Conservation (phyloP, 2,113 vertebrate species). For the Felis chaus region DNA sequence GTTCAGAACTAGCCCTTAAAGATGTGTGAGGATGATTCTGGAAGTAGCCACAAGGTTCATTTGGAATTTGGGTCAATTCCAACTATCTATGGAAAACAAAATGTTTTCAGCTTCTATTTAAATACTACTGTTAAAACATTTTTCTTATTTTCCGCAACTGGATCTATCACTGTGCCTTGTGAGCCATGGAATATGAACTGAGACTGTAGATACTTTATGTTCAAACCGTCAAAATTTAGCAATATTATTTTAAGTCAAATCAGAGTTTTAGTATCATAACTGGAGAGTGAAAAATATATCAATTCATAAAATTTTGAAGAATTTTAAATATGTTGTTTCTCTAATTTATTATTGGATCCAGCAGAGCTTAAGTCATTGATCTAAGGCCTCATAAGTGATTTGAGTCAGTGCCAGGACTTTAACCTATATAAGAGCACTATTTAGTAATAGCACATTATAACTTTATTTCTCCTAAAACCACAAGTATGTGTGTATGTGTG, state of each 20-base stretch:
- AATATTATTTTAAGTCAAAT: background rate
- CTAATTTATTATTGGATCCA: background rate
- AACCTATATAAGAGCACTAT: background rate
- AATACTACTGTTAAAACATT: background rate
- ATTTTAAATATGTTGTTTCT: background rate
- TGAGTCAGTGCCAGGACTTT: background rate
- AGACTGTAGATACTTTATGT: background rate
- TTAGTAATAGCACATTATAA: background rate
- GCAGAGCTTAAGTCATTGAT: background rate
- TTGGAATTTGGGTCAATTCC: background rate
- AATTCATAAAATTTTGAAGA: slow-evolving; percentile 8
- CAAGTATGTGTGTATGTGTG: background rate
- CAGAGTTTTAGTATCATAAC: background rate
- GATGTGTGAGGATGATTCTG: background rate
- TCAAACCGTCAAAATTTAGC: background rate
- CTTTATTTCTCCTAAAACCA: background rate
- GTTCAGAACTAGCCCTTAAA: background rate
- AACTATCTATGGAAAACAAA: background rate
- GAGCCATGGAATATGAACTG: background rate
- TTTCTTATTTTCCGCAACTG: background rate
- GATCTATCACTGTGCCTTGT: background rate
- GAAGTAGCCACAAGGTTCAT: background rate
- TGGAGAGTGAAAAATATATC: background rate
- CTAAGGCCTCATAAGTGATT: background rate
- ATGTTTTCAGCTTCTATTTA: slow-evolving; percentile 9